Percentiles rank a stretch among this genome's conserved stretches.
phyloP scores from a whole-genome alignment of 2,888 invertebrate species.

The Cantharis lateralis region DNA sequence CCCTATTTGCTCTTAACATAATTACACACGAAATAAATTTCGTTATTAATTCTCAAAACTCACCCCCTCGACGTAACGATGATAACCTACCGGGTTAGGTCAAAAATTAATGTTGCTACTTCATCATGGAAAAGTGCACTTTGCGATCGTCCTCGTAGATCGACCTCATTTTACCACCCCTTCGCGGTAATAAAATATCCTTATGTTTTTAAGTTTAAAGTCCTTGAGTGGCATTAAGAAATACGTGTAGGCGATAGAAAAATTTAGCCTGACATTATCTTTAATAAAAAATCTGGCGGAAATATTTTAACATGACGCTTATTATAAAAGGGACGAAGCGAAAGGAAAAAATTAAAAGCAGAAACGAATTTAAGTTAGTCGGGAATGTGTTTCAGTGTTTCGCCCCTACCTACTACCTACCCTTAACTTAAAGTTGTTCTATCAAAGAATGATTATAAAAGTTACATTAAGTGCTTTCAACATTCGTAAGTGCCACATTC shows the following conservation, averaged over 20 bases:
- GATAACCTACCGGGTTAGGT: neutral
- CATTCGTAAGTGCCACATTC: constrained; percentile 20
- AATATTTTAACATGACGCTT: constrained; percentile 18
- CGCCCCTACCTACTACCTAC: constrained; percentile 4
- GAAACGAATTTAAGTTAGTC: constrained; percentile 15
- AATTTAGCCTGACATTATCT: constrained; percentile 17
- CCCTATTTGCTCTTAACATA: constrained; percentile 1
- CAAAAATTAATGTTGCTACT: neutral
- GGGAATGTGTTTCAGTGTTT: constrained; percentile 11
- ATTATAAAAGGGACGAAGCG: constrained; percentile 14
- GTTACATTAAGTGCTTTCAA: constrained; percentile 18
- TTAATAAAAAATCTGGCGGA: constrained; percentile 18
- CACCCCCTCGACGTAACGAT: neutral
- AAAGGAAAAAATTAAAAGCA: constrained; percentile 21
- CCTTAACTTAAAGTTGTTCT: constrained; percentile 17
- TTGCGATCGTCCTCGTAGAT: neutral
- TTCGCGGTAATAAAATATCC: neutral
- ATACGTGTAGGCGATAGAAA: constrained; percentile 3
- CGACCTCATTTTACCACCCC: neutral
- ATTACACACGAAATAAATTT: neutral
- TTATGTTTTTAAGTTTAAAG: neutral
- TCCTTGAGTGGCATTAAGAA: neutral
- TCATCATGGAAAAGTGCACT: neutral
- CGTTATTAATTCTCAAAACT: neutral
- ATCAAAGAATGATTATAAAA: constrained; percentile 15